These are phyloP conservation scores for Zalophus californianus DNA, from an alignment of 2,797 vertebrate species.

Conservation along the genomic window DNA sequence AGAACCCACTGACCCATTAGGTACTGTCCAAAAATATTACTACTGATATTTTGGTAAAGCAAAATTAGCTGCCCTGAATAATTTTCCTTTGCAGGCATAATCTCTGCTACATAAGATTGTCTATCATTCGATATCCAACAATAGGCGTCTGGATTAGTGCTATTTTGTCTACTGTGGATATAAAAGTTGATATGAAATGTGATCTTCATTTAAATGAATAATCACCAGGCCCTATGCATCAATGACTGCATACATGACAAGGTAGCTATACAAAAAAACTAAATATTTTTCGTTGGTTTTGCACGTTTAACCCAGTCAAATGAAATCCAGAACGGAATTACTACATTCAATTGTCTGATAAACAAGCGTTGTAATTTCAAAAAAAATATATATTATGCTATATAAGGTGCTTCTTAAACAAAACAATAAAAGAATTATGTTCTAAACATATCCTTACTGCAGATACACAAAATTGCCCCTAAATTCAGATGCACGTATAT, in stretches of 20 bases:
- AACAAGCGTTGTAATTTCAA: constrained; percentile 83
- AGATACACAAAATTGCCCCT: constrained; percentile 75
- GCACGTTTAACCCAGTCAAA: constrained; percentile 80
- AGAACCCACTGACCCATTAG: constrained; percentile 84
- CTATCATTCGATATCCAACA: constrained; percentile 85
- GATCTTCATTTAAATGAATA: constrained; percentile 87
- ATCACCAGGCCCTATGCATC: constrained; percentile 86
- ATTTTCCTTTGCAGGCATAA: constrained; percentile 82
- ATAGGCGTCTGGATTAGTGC: constrained; percentile 86
- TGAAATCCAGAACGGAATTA: constrained; percentile 81
- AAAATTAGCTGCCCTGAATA: constrained; percentile 90
- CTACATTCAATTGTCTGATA: constrained; percentile 89
- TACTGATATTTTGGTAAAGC: constrained; percentile 89
- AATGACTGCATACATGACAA: constrained; percentile 82
- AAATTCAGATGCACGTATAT: constrained; percentile 71
- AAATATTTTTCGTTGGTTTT: constrained; percentile 75
- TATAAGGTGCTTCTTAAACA: constrained; percentile 88
- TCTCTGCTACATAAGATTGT: constrained; percentile 84
- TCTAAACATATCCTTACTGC: constrained; percentile 75
- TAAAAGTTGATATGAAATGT: constrained; percentile 87
- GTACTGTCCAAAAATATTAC: constrained; percentile 85
- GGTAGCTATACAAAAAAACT: constrained; percentile 79
- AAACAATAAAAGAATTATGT: constrained; percentile 76
- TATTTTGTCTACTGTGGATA: constrained; percentile 88
- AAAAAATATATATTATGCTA: constrained; percentile 83